These are phyloP conservation scores for Hippoglossus hippoglossus DNA, from an alignment of 2,797 vertebrate species.

Conservation along the genomic window DNA sequence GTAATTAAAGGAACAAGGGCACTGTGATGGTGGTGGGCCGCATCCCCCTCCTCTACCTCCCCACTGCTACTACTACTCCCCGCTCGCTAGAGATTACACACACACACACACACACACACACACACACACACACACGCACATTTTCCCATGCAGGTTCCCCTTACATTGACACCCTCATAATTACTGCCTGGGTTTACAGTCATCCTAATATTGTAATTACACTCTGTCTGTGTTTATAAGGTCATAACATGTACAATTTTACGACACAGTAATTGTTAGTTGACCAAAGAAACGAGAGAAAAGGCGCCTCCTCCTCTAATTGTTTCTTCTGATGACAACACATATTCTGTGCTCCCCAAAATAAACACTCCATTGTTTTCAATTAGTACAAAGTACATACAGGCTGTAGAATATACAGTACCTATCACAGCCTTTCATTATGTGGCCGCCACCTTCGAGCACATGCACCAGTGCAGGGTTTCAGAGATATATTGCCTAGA, in stretches of 20 bases:
- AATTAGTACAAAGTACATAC: conserved; percentile 31
- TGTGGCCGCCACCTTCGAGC: not conserved
- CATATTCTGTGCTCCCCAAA: not conserved
- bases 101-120: conserved; percentile 15
- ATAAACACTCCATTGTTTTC: conserved; percentile 5
- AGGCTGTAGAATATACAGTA: not conserved
- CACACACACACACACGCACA: conserved; percentile 3
- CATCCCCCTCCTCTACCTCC: conserved; percentile 52
- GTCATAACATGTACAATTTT: conserved; percentile 61
- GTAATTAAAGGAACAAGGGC: conserved; percentile 84
- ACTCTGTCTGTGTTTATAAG: conserved; percentile 54
- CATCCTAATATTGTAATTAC: conserved; percentile 66
- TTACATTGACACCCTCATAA: conserved; percentile 50
- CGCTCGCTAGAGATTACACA: not conserved
- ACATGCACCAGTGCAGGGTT: conserved; percentile 36
- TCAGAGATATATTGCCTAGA: conserved; percentile 35
- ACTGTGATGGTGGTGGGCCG: conserved; percentile 57
- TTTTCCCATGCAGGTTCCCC: conserved; percentile 23
- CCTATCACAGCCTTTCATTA: conserved; percentile 8
- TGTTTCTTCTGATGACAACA: conserved; percentile 41
- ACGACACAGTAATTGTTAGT: conserved; percentile 54
- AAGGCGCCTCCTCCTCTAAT: conserved; percentile 27
- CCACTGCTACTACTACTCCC: conserved; percentile 14
- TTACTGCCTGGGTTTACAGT: conserved; percentile 60
- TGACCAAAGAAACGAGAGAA: conserved; percentile 52